Base-by-base conservation (phyloP, 2,797 vertebrate species). In the Clamator glandarius region DNA sequence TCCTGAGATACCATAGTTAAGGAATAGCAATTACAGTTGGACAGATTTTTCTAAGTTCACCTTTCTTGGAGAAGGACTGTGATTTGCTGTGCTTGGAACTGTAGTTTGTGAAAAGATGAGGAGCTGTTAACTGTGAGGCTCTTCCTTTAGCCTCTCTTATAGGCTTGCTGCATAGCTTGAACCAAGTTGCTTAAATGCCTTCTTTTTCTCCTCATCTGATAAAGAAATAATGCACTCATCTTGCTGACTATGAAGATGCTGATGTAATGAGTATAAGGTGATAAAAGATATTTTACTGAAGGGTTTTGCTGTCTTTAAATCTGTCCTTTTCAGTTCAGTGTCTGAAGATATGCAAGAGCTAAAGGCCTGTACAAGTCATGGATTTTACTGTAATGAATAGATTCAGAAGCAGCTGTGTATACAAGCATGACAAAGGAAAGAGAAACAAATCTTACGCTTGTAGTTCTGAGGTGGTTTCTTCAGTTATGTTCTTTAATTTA, bases 381-480 rank as follows among this genome's bases (percentile, higher is more conserved):
- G 28, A 35, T 90, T 94, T 93, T 90, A 75, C 57, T 79, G 33
- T 64, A 87, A 64, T 67, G 64, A 87, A 68, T 82, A 46, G 48
- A 74, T 57, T 92, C 57, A 78, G 79, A 90, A 93, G 51, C 80
- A 95, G 83, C 76, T 93, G 68, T 79, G 57, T 51, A 63, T 51
- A 77, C 26, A 28, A 82, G 61, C 18, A 5, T 35, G 57, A 36
- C 26, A 76, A 74, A 92, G 31, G 23, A 54, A 79, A 57, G 51
- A 68, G 63, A 61, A 74, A n/a, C 36, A 44, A 74, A 83, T 67
- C 70, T 26, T 93, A 50, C 72, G 77, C 67, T 87, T 92, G 54
- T 94, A 90, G 92, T 96, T 97, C 90, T 95, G 66, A 67, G 75
- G 50, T 77, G 92, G n/a, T 12, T 72, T 23, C 35, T 81, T 90